Evolutionary conservation across 2,797 vertebrate species (phyloP).

Genomic region (Hafferia zeledoni): DNA sequence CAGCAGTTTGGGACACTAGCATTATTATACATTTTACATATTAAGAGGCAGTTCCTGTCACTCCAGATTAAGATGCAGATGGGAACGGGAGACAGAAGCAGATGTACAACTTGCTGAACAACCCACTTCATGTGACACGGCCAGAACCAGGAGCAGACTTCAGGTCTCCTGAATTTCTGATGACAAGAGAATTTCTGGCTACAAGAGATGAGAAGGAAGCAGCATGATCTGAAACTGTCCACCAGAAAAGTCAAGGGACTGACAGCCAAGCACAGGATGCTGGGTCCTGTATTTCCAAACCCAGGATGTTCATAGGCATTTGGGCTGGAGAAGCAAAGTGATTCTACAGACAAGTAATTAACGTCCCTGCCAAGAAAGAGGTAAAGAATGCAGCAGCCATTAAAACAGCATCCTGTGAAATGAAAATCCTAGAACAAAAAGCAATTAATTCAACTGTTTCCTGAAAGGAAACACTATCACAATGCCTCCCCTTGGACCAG

Average conservation of each 20-base stretch:
- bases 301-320: neutral
- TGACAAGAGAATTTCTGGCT: slow-evolving; percentile 6
- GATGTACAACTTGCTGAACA: neutral
- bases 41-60: neutral
- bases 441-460: slow-evolving; percentile 47
- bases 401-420: slow-evolving; percentile 44
- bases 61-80: neutral
- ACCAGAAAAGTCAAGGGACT: slow-evolving; percentile 8
- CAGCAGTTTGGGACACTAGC: neutral
- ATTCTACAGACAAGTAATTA: slow-evolving; percentile 62
- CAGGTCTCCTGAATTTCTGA: slow-evolving; percentile 3
- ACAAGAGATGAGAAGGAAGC: slow-evolving; percentile 29
- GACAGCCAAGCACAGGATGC: slow-evolving; percentile 38
- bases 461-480: slow-evolving; percentile 24
- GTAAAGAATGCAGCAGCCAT: slow-evolving; percentile 38
- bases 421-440: slow-evolving; percentile 9
- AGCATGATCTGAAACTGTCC: slow-evolving; percentile 12
- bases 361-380: slow-evolving; percentile 17
- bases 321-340: slow-evolving; percentile 34
- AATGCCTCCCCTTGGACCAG: slow-evolving; percentile 13
- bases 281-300: neutral
- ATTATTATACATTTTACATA: neutral
- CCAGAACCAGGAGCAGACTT: neutral
- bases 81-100: neutral
- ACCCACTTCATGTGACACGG: neutral